phyloP scores from a whole-genome alignment of 2,888 invertebrate species.

The Colostygia pectinataria region DNA sequence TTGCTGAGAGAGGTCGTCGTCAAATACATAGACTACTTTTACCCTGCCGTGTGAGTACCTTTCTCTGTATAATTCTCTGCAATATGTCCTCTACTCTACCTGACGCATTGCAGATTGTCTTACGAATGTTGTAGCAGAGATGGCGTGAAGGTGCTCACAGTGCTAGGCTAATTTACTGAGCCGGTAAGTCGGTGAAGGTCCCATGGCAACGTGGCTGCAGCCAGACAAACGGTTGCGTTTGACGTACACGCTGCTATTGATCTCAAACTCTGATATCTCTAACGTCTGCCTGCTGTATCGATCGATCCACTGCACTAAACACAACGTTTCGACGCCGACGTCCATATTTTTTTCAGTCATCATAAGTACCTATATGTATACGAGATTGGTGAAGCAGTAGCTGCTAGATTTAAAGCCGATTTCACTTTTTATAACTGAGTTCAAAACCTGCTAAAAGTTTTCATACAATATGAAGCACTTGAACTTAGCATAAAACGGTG shows the following conservation, averaged over 20 bases:
- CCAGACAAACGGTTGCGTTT: slow-evolving; percentile 63
- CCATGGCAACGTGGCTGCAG: slow-evolving; percentile 68
- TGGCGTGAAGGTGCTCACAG: slow-evolving; percentile 65
- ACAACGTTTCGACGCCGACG: slow-evolving; percentile 35
- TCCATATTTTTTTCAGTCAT: slow-evolving; percentile 37
- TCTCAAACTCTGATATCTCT: slow-evolving; percentile 55
- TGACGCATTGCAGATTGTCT: slow-evolving; percentile 64
- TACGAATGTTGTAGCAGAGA: slow-evolving; percentile 39
- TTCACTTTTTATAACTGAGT: no score
- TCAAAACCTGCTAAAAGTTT: no score
- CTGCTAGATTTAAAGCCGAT: no score
- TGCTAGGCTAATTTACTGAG: slow-evolving; percentile 62
- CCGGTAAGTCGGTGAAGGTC: slow-evolving; percentile 81
- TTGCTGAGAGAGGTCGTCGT: slow-evolving; percentile 86
- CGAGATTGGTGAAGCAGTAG: slow-evolving; percentile 3
- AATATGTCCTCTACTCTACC: slow-evolving; percentile 37
- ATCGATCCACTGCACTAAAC: slow-evolving; percentile 71
- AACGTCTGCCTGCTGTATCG: slow-evolving; percentile 68
- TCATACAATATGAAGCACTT: no score
- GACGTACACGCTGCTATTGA: slow-evolving; percentile 73
- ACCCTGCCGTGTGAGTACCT: slow-evolving; percentile 86
- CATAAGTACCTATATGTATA: slow-evolving; percentile 9
- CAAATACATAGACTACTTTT: slow-evolving; percentile 88
- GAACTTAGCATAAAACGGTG: no score
- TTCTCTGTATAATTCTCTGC: slow-evolving; percentile 36